Conservation (phyloP, 35 echinoderm and acorn worm genomes). For the Nesometra sesokonis region DNA sequence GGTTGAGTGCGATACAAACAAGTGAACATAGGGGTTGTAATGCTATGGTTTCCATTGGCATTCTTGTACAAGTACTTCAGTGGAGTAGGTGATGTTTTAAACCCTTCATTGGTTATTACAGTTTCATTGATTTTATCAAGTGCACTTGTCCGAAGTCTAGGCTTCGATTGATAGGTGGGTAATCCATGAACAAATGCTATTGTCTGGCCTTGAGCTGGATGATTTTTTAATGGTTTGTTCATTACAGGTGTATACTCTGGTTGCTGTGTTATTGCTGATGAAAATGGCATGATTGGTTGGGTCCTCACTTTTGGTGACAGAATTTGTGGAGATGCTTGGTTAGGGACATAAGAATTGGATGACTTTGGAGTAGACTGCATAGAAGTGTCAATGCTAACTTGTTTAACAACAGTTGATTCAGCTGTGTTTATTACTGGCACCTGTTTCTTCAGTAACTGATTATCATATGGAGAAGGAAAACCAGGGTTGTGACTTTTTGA, state of each 20-base stretch:
- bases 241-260: neutral
- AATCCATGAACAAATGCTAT: neutral
- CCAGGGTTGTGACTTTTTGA: conserved; percentile 66
- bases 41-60: neutral
- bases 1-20: conserved; percentile 66
- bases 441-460: neutral
- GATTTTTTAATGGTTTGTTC: neutral
- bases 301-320: neutral
- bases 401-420: neutral
- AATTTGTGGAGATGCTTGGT: neutral
- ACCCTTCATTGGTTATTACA: neutral
- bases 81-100: neutral
- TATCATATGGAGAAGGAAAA: conserved; percentile 24
- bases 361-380: neutral
- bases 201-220: neutral
- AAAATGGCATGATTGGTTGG: neutral
- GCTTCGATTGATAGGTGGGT: neutral
- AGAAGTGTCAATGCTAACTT: too few relatives aligned
- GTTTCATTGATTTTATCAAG: neutral
- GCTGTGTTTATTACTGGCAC: neutral
- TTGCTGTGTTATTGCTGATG: neutral
- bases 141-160: neutral
- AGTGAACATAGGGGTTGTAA: neutral
- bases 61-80: neutral
- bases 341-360: neutral